Evolutionary conservation across 2,797 vertebrate genomes (phyloP), one percentile per base, ranked within the genome.

Genomic region (Oophaga sylvatica): DNA sequence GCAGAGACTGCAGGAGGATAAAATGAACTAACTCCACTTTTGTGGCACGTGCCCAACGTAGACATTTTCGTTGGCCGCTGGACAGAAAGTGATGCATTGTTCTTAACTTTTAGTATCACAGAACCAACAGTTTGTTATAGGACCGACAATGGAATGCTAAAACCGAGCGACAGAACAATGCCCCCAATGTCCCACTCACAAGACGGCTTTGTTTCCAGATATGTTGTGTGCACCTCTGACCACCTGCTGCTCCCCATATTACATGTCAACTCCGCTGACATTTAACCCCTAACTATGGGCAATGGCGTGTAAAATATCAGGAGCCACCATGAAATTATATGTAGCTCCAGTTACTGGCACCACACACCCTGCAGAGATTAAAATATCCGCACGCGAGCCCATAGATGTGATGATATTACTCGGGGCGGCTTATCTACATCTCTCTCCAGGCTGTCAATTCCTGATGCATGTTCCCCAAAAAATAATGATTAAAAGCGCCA

Each of bases 211-310:
- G 87, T 84, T 31, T 62, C 15, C 75, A 62, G 75, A 78, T 88
- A 84, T 67, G 60, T 83, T 68, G 67, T 73, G 81, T 88, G 65
- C 75, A 71, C 63, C 75, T 84, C 75, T 80, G 81, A 63, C 87
- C 87, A 83, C 75, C 87, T 88, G 87, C 87, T 88, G 77, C 59
- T 77, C 71, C 83, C 83, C 70, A 84, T 76, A 84, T 84, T 84
- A 84, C 83, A 84, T 84, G 71, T 84, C 83, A 84, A 84, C 83
- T 20, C 3, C 11, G 5, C 83, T 84, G 71, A 84, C 83, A 84
- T 53, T 41, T 84, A 77, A 76, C 83, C 71, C 83, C 57, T 65
- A 48, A 41, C 35, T 53, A 62, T 19, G 83, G 71, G 83, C 83
- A 48, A 75, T 76, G 59, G 57, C 5, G 59, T 76, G n/a, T 48